Percentiles rank a stretch among this genome's conserved stretches.
Conservation (phyloP, 1,140 invertebrate genomes). For the Stegodyphus dumicola region DNA sequence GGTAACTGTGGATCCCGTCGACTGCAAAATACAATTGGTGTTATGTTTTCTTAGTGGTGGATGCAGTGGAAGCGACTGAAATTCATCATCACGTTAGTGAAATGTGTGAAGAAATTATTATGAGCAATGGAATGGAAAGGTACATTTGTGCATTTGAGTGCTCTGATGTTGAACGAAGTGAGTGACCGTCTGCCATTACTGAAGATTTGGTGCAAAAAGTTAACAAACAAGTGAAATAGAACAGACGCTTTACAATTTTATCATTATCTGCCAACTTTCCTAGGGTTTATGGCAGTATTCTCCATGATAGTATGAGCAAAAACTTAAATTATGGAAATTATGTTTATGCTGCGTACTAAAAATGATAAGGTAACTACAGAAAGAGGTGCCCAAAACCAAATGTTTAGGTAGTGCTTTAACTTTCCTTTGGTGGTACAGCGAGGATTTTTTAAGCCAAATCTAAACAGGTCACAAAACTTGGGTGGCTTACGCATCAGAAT, state of each 20-base stretch:
- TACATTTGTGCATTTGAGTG: background rate
- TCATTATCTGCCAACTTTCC: background rate
- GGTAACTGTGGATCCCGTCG: background rate
- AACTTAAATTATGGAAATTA: background rate
- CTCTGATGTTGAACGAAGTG: background rate
- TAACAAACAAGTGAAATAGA: background rate
- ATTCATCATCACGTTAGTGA: background rate
- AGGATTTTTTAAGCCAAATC: slow-evolving; percentile 1
- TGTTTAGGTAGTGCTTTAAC: background rate
- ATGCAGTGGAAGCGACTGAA: background rate
- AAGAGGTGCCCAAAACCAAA: background rate
- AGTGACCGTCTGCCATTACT: background rate
- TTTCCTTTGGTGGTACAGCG: background rate
- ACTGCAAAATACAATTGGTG: background rate
- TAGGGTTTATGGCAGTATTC: background rate
- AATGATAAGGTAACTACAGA: background rate
- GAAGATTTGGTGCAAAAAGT: background rate
- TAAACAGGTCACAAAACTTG: background rate
- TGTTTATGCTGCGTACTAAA: background rate
- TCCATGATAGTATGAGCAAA: background rate
- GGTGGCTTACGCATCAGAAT: background rate
- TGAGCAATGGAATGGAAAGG: background rate
- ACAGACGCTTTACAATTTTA: background rate
- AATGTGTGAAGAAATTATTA: background rate
- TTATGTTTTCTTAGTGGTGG: background rate